Evolutionary conservation across 1,140 invertebrate genomes (phyloP), one percentile per base, ranked within the genome.

Genomic region (Myzus persicae): DNA sequence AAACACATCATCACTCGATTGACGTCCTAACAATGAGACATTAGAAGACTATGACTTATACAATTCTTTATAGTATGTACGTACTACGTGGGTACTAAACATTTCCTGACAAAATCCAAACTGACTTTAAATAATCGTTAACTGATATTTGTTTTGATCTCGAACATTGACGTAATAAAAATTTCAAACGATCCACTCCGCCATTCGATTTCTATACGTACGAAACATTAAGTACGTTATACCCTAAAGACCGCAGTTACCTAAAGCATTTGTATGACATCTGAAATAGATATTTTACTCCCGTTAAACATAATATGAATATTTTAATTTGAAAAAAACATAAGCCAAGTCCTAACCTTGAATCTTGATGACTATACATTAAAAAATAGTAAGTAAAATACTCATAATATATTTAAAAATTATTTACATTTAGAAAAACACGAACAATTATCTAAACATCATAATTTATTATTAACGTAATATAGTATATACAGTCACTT

Each of bases 311-410:
- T n/a, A n/a, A n/a, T n/a, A 4, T 67, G 59, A 31, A 67, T 67
- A 67, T n/a, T 67, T 67, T 67, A 14, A n/a, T 67, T 67, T 31
- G 3, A 67, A 67, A 67, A 59, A n/a, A 67, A n/a, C 59, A 31
- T 67, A 67, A n/a, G 9, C 24, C 26, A 59, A 67, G 14, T 76
- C 1, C 3, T 76, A n/a, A 76, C 59, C 59, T n/a, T 76, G 59
- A 76, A 76, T 18, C 31, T 76, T 76, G 31, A 76, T 76, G n/a
- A 76, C 59, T 18, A 76, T 76, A 76, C 14, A 76, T 76, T 76
- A n/a, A 76, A 76, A 76, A 67, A 20, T n/a, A 59, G 31, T 76
- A n/a, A 76, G n/a, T 76, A 76, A 76, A 76, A 76, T 76, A 76
- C n/a, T n/a, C 14, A 36, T n/a, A 36, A 76, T 76, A 76, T 18